phyloP scores from a whole-genome alignment of 1,140 invertebrate species.

The Atta cephalotes region DNA sequence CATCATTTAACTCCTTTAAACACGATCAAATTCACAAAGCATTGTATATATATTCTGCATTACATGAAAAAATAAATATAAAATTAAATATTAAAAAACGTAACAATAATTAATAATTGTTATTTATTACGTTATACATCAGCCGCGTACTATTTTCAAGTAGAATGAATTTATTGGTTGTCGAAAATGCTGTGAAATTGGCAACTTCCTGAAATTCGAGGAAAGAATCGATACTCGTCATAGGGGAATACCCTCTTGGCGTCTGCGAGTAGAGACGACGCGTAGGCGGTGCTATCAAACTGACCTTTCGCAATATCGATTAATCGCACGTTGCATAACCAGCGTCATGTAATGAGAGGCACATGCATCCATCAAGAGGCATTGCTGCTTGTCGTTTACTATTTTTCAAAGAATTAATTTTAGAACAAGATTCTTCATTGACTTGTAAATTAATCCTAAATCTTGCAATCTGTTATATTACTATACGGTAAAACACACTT shows the following conservation, averaged over 20 bases:
- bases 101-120: neutral
- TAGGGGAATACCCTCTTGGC: slow-evolving; percentile 65
- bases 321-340: slow-evolving; percentile 71
- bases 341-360: slow-evolving; percentile 38
- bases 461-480: neutral
- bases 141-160: neutral
- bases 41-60: neutral
- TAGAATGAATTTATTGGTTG: neutral
- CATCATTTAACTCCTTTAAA: slow-evolving; percentile 45
- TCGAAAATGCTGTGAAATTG: slow-evolving; percentile 7
- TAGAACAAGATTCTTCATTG: neutral
- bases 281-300: slow-evolving; percentile 58
- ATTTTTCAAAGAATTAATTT: slow-evolving; percentile 22
- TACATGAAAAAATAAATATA: neutral
- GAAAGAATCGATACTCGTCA: slow-evolving; percentile 60
- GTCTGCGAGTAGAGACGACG: slow-evolving; percentile 63
- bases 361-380: slow-evolving; percentile 27
- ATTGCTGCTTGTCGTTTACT: neutral
- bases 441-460: slow-evolving; percentile 9
- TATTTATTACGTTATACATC: neutral
- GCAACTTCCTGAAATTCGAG: slow-evolving; percentile 47
- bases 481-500: no score
- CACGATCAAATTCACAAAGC: slow-evolving; percentile 19
- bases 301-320: slow-evolving; percentile 75
- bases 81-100: neutral